Base-by-base conservation (phyloP, 2,888 invertebrate genomes). In the Dastarcus helophoroides region DNA sequence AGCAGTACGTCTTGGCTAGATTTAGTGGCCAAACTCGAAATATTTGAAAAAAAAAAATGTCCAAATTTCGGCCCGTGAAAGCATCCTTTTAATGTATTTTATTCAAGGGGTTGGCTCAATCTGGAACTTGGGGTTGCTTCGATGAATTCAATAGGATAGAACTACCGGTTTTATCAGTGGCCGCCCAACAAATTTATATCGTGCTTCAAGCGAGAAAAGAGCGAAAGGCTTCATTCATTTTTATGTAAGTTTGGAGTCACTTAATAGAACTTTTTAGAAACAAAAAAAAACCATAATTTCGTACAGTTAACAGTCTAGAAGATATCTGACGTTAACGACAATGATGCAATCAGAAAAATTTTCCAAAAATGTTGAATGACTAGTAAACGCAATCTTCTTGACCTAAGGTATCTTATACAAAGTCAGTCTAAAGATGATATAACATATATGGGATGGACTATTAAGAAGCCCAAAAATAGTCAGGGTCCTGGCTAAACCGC, bases 111-210 rank as follows among this genome's bases (percentile, higher is more conserved):
- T 61, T 90, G 29, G 88, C 88, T 0, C 88, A 88, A 58, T 84
- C 88, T 2, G 89, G 89, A 3, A 77, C 82, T 0, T 90, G 89
- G 89, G 89, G 89, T 2, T 90, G 89, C 51, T 90, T 90, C 55
- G 90, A 90, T 53, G 90, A 90, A 62, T 90, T 90, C 60, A 90
- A 90, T 59, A 71, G 90, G 31, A 89, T 90, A 40, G 89, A 90
- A 47, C 57, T 90, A 33, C 89, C 89, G 0, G 90, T 90, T n/a
- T 60, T 90, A 5, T 89, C 89, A 1, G 89, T 90, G n/a, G 89
- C 89, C 3, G 89, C 90, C 2, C 89, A 90, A 55, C 89, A 90
- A 60, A 88, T 90, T 48, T 79, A 82, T 43, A 81, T 85, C 41
- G 69, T 78, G 1, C 53, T 73, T 1, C 68, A 68, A 1, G 82